Evolutionary conservation across 1,140 invertebrate species (phyloP).

Genomic region (Drosophila auraria): DNA sequence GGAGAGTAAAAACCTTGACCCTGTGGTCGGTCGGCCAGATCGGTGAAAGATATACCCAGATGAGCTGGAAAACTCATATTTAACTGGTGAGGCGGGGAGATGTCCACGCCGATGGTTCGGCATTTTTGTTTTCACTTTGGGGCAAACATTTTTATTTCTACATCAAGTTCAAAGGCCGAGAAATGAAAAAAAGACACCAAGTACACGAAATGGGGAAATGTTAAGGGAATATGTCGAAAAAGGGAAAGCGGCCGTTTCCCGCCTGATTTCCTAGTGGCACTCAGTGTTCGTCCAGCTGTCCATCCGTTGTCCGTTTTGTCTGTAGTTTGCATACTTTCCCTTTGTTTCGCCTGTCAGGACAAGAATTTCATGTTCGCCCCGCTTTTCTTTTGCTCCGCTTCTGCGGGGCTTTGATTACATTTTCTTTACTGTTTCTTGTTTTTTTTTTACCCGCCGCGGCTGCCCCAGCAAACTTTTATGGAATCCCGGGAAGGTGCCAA

Average conservation of each 20-base stretch:
- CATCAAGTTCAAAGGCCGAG: conserved; percentile 39
- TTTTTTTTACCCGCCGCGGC: conserved; percentile 12
- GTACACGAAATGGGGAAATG: background rate
- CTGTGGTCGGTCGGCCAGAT: conserved; percentile 1
- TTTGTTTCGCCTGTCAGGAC: conserved; percentile 57
- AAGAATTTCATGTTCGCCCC: conserved; percentile 54
- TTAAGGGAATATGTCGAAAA: conserved; percentile 1
- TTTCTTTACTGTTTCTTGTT: conserved; percentile 10
- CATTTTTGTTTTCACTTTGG: conserved; percentile 26
- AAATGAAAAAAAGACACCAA: conserved; percentile 4
- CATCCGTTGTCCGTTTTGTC: conserved; percentile 1
- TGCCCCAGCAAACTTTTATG: conserved; percentile 11
- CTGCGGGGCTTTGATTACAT: conserved; percentile 28
- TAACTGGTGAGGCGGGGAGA: background rate
- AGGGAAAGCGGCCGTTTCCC: conserved; percentile 4
- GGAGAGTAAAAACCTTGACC: background rate
- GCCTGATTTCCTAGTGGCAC: conserved; percentile 15
- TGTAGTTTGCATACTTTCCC: conserved; percentile 60
- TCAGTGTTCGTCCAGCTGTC: conserved; percentile 6
- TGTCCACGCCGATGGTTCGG: background rate
- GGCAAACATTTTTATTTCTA: conserved; percentile 36
- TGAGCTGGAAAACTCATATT: background rate
- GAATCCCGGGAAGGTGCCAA: conserved; percentile 10
- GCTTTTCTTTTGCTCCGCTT: conserved; percentile 13
- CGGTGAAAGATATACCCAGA: background rate